A percentile compares a stretch with the other conserved stretches of the same genome.
Conservation (phyloP, 2,888 invertebrate genomes). For the Tuberolachnus salignus region DNA sequence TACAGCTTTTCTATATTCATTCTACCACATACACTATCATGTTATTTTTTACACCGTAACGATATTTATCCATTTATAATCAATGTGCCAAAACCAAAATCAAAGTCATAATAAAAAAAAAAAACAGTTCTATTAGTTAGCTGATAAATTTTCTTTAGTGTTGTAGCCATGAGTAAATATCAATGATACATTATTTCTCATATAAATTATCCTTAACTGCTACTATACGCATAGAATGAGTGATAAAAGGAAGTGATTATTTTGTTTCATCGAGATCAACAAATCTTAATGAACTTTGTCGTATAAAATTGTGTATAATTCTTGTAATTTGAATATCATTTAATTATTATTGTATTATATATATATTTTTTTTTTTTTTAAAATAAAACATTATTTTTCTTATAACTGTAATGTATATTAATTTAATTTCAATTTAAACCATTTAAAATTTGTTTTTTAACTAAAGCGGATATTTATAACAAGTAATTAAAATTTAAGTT, state of each 20-base stretch:
- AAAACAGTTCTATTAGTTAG: too few species aligned
- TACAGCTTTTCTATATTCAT: neutral
- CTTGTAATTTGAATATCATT: conserved; percentile 32
- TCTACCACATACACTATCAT: neutral
- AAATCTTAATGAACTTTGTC: conserved; percentile 1
- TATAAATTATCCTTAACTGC: conserved; percentile 30
- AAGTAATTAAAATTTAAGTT: neutral
- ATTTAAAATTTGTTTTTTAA: neutral
- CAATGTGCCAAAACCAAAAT: neutral
- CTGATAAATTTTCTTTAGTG: neutral
- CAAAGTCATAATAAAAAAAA: too few species aligned
- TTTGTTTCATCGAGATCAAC: neutral
- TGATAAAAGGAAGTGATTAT: conserved; percentile 45
- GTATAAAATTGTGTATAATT: conserved; percentile 33
- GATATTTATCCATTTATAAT: too few species aligned
- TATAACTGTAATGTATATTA: neutral
- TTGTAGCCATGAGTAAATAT: too few species aligned
- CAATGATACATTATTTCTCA: neutral
- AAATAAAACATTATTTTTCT: conserved; percentile 14
- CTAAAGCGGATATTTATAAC: too few species aligned
- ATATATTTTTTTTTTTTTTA: conserved; percentile 7
- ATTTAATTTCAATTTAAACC: neutral
- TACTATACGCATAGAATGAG: conserved; percentile 41
- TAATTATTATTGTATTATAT: conserved; percentile 25
- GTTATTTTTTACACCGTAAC: too few species aligned